Evolutionary conservation across 2,888 invertebrate genomes (phyloP).

Genomic region (Trissoscelio sp.): DNA sequence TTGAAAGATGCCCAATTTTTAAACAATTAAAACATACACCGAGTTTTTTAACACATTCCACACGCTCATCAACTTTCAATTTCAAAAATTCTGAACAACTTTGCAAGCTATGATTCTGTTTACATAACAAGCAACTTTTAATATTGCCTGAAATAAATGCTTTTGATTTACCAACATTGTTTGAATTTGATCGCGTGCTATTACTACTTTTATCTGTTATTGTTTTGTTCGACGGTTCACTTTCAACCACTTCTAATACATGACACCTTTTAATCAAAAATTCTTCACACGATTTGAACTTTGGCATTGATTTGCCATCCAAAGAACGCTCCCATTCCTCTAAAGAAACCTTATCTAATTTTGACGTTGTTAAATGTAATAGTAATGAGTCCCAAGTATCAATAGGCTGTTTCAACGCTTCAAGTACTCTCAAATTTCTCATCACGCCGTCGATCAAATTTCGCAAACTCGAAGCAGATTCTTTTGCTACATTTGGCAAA

Average conservation of each 20-base stretch:
- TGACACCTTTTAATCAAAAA: conserved; percentile 35
- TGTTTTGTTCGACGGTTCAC: background rate
- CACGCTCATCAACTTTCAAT: conserved; percentile 10
- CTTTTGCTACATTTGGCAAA: conserved; percentile 24
- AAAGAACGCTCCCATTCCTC: conserved; percentile 23
- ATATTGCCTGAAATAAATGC: too few species aligned
- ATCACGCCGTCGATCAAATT: background rate
- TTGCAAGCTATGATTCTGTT: conserved; percentile 8
- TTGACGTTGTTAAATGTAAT: background rate
- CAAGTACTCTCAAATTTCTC: background rate
- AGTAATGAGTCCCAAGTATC: conserved; percentile 1
- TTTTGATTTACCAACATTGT: background rate
- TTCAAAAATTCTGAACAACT: conserved; percentile 41
- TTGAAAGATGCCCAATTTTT: conserved; percentile 19
- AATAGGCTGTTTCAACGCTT: background rate
- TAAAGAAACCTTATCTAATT: background rate
- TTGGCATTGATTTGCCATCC: background rate
- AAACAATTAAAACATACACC: conserved; percentile 55
- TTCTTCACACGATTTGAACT: conserved; percentile 6
- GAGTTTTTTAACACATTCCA: conserved; percentile 23
- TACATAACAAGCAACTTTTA: background rate
- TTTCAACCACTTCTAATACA: background rate
- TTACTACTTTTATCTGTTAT: too few species aligned
- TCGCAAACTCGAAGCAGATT: background rate
- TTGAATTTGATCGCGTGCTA: background rate